Evolutionary conservation across 2,113 vertebrate species (phyloP).

Genomic region (Porphyrio hochstetteri): DNA sequence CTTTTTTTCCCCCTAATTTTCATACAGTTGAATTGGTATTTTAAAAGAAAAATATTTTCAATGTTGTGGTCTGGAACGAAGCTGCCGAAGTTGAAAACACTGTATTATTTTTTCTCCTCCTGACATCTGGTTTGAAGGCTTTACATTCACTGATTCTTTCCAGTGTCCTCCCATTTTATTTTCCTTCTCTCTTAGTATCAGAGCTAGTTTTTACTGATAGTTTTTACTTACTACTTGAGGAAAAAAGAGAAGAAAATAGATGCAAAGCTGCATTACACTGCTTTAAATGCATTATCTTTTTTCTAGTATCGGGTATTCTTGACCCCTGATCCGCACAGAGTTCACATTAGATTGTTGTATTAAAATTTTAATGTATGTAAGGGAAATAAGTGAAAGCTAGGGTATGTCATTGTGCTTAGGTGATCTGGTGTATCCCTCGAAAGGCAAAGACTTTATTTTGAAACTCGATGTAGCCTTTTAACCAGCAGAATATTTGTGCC

Average conservation of each 20-base stretch:
- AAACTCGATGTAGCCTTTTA: background rate
- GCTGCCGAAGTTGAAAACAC: too few species aligned
- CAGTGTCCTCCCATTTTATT: background rate
- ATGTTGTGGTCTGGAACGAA: background rate
- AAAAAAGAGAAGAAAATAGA: background rate
- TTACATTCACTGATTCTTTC: background rate
- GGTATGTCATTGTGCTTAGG: background rate
- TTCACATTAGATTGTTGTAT: background rate
- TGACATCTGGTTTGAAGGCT: background rate
- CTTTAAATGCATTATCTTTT: background rate
- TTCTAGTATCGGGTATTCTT: background rate
- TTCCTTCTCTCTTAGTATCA: background rate
- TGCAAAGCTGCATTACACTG: background rate
- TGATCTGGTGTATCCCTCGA: background rate
- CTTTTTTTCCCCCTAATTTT: background rate
- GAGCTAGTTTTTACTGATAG: background rate
- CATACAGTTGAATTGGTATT: background rate
- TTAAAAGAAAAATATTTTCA: background rate
- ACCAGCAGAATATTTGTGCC: background rate
- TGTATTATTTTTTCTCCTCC: background rate
- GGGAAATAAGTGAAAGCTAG: background rate
- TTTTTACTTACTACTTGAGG: accelerated
- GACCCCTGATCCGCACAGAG: background rate
- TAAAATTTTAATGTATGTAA: background rate
- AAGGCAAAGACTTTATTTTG: background rate